Base-by-base conservation (phyloP, 2,888 invertebrate species). In the Timema podura region DNA sequence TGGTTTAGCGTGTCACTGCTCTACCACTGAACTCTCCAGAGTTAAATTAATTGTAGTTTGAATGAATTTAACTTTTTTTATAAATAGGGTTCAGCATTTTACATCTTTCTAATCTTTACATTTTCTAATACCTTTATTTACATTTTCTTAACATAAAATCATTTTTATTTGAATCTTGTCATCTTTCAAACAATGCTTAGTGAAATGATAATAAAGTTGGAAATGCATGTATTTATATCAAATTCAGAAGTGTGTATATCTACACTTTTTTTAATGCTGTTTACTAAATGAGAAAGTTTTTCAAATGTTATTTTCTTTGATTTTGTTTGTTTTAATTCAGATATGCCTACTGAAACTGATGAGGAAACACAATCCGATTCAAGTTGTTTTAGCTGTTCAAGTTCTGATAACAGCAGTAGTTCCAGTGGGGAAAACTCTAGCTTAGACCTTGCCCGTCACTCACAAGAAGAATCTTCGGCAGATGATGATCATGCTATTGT, bases 371-470 rank as follows among this genome's bases (percentile, higher is more conserved):
- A 84, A 78, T 79, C 82, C 64, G 80, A 82, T 77, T 81, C 81
- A 16, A 82, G 82, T 69, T 77, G 84, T 66, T 83, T 83, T 5
- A 83, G 82, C 11, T 83, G 84, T 74, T 83, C 82, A 71, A 82
- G 82, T 5, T 82, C 81, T 48, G 79, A 79, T 45, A 82, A 82
- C 16, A 81, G 79, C 30, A 78, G 78, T 3, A 79, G 80, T 45
- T 80, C 81, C 16, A 82, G 81, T 13, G 81, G 80, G 9, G 77
- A 79, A n/a, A 68, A 72, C 72, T n/a, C 74, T 51, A 64, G 74
- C 74, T 72, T 70, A 48, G 72, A 72, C 48, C 68, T 70, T 67
- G 61, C 61, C 9, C 74, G 11, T 68, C 72, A 64, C 68, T 74
- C 74, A 67, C 70, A 69, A 51, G 71, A 61, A 13, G 67, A 64